A percentile compares a stretch with the other conserved stretches of the same genome.
Evolutionary conservation across 2,113 vertebrate genomes (phyloP).

Genomic region (Dendrocopos noguchii): DNA sequence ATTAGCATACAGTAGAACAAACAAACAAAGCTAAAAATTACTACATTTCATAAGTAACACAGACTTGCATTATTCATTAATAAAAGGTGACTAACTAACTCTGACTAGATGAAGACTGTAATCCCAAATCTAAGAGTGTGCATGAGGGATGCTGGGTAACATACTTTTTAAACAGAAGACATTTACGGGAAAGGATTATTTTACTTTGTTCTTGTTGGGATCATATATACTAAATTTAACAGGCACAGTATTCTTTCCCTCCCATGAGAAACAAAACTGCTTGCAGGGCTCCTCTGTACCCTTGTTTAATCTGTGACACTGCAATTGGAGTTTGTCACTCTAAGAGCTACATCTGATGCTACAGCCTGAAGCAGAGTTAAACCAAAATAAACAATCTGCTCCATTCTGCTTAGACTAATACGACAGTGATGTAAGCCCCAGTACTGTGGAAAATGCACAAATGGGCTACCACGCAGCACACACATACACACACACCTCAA

Average conservation of each 20-base stretch:
- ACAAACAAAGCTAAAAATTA: background rate
- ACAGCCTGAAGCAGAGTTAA: slow-evolving; percentile 77
- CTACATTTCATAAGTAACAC: background rate
- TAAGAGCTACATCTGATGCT: slow-evolving; percentile 79
- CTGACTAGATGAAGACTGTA: background rate
- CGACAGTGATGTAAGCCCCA: slow-evolving; percentile 76
- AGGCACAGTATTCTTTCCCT: background rate
- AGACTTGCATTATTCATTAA: background rate
- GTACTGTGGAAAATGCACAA: background rate
- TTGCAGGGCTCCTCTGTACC: slow-evolving; percentile 41
- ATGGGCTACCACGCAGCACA: background rate
- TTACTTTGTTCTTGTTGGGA: background rate
- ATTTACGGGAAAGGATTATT: background rate
- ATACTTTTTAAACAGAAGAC: background rate
- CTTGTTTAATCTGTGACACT: slow-evolving; percentile 76
- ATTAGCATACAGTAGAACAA: background rate
- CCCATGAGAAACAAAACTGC: slow-evolving; percentile 30
- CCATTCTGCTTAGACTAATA: slow-evolving; percentile 77
- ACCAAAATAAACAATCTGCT: slow-evolving; percentile 85
- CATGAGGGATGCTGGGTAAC: background rate
- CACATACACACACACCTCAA: background rate
- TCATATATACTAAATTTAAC: background rate
- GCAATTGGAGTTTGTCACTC: slow-evolving; percentile 78
- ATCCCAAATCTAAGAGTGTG: background rate
- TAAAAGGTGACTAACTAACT: background rate